phyloP scores from a whole-genome alignment of 1,140 invertebrate species.

The Oreohelix idahoensis region DNA sequence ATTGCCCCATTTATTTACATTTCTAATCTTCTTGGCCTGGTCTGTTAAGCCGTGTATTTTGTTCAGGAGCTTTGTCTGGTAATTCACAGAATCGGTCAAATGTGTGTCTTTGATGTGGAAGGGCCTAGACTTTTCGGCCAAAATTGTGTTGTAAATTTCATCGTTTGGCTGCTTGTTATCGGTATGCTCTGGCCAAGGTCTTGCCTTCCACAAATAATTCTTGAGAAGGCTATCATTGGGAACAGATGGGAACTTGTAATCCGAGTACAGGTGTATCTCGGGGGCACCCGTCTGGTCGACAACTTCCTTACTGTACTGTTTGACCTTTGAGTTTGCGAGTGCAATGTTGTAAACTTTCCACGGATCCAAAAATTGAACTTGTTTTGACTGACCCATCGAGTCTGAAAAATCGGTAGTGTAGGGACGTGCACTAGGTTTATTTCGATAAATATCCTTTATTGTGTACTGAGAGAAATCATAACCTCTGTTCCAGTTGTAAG shows the following conservation, averaged over 20 bases:
- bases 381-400: not conserved
- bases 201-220: conserved; percentile 4
- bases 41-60: not conserved
- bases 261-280: not conserved
- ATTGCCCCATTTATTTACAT: not conserved
- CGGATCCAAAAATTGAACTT: not conserved
- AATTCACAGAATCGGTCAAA: not conserved
- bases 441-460: not conserved
- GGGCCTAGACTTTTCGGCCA: not conserved
- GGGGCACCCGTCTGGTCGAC: not conserved
- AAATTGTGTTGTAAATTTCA: not conserved
- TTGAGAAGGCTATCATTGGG: not conserved
- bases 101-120: not conserved
- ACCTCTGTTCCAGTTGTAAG: not conserved
- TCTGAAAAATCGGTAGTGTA: not conserved
- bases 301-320: not conserved
- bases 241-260: not conserved
- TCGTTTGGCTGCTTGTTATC: not conserved
- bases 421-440: not conserved
- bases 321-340: not conserved
- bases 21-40: not conserved
- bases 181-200: not conserved
- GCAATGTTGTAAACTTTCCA: conserved; percentile 17
- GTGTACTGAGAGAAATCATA: not conserved
- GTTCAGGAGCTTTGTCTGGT: not conserved